Evolutionary conservation across 2,113 vertebrate species (phyloP), one percentile per base, ranked within the genome.

Genomic region (Austrofundulus limnaeus): DNA sequence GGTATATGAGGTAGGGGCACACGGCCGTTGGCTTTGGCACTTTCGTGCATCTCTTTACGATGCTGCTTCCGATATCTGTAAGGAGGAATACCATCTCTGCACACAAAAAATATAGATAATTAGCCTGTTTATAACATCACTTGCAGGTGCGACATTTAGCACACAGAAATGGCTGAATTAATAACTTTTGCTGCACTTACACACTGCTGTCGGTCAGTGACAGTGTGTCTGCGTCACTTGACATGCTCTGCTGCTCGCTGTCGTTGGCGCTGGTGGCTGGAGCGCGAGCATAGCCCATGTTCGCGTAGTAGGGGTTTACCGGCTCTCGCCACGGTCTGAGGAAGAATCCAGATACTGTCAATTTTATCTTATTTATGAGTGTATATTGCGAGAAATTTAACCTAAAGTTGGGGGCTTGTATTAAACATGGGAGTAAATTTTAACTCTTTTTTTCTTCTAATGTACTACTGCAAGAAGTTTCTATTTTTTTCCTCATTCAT

Each of bases 221-320:
- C 85, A 98, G 91, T 4, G 96, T 98, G 84, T 99, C 97, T 0
- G 96, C 97, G 0, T 99, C 97, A 1, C 97, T 98, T 73, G 97
- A 99, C 94, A 99, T 94, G 91, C 97, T 98, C 92, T 98, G 97
- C 88, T 98, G 97, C 89, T 99, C 97, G 0, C 97, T 99, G 94
- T 98, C 97, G 0, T 99, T 99, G 84, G 97, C 95, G 7, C 97
- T 98, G 85, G 97, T 96, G 19, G 94, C 94, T 1, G 97, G 97
- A 63, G 97, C 97, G 47, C 96, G 70, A 17, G 96, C 96, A 0
- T 96, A 98, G 70, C 97, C 97, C 0, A 95, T 93, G 91, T 95
- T 98, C 64, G 97, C 94, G 41, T 98, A 98, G 92, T 98, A 98
- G 2, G 96, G 95, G 87, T 96, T 96, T 57, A 95, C 84, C 0